These are phyloP conservation scores for Neopelma chrysocephalum DNA, from an alignment of 2,797 vertebrate genomes.

Conservation along the genomic window DNA sequence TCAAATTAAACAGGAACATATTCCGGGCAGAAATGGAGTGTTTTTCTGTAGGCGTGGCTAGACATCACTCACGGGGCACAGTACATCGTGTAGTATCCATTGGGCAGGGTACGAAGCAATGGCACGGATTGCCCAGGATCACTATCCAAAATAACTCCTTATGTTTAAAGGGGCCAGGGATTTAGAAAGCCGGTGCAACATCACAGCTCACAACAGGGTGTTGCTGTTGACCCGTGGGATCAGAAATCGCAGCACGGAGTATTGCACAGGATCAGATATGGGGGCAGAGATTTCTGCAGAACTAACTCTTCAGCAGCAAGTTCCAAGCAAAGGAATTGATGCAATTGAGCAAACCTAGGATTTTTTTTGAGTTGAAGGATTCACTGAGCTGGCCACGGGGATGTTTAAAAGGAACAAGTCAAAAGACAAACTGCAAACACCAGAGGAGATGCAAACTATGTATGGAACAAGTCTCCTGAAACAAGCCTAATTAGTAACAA, in stretches of 20 bases:
- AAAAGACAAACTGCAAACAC: not conserved
- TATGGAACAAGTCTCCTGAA: not conserved
- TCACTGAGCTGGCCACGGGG: not conserved
- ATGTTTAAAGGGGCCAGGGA: not conserved
- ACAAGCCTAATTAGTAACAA: not conserved
- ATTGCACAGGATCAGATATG: not conserved
- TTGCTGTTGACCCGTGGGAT: not conserved
- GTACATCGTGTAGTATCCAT: fast-evolving
- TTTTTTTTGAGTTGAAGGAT: not conserved
- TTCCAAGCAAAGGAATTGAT: not conserved
- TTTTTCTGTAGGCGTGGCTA: not conserved
- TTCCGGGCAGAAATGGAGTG: not conserved
- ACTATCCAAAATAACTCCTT: fast-evolving
- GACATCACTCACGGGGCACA: fast-evolving
- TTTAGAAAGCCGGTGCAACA: not conserved
- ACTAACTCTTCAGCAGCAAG: not conserved
- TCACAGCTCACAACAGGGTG: no score
- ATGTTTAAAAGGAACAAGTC: not conserved
- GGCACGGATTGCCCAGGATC: fast-evolving
- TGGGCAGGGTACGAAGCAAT: not conserved
- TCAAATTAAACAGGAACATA: not conserved
- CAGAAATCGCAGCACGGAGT: not conserved
- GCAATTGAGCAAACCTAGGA: not conserved
- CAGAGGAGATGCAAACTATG: not conserved
- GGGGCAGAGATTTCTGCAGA: not conserved